These are phyloP conservation scores for Sclerodermus sp. DNA, from an alignment of 2,888 invertebrate genomes.

Conservation along the genomic window DNA sequence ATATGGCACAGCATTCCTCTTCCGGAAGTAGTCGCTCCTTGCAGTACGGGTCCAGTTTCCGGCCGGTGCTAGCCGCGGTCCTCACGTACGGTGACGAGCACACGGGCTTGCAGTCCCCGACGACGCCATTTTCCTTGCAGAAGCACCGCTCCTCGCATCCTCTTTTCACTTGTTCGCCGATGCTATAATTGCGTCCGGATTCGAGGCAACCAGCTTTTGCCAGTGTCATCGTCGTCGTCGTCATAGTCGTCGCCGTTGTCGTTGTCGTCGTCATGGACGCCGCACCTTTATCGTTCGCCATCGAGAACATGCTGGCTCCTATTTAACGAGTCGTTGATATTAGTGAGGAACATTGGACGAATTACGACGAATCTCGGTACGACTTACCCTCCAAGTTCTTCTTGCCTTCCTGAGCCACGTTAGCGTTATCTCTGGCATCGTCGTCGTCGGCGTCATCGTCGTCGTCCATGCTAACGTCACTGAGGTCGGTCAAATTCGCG, in stretches of 20 bases:
- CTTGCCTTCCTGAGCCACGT: slow-evolving; percentile 46
- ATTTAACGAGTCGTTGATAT: no score
- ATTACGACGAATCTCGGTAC: no score
- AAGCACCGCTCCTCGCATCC: slow-evolving; percentile 79
- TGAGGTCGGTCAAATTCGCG: slow-evolving; percentile 65
- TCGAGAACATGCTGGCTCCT: no score
- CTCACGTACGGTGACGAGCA: slow-evolving; percentile 73
- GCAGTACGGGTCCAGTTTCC: slow-evolving; percentile 67
- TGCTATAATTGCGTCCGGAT: slow-evolving; percentile 57
- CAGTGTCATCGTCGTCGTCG: background rate
- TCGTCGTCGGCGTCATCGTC: slow-evolving; percentile 69
- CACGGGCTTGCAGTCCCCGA: slow-evolving; percentile 68
- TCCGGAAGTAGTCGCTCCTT: slow-evolving; percentile 70
- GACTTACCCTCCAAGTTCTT: background rate
- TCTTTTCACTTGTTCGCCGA: slow-evolving; percentile 72
- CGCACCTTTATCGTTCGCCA: no score
- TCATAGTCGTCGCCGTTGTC: slow-evolving; percentile 24
- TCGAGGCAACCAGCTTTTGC: slow-evolving; percentile 48
- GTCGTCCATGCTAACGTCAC: slow-evolving; percentile 77
- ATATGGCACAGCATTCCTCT: slow-evolving; percentile 71
- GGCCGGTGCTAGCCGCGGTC: slow-evolving; percentile 65
- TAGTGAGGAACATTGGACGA: no score
- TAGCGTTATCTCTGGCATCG: no score
- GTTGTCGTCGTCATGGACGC: no score
- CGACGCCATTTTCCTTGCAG: slow-evolving; percentile 67